Evolutionary conservation across 2,113 vertebrate genomes (phyloP).

Genomic region (Pomatostomus ruficeps): DNA sequence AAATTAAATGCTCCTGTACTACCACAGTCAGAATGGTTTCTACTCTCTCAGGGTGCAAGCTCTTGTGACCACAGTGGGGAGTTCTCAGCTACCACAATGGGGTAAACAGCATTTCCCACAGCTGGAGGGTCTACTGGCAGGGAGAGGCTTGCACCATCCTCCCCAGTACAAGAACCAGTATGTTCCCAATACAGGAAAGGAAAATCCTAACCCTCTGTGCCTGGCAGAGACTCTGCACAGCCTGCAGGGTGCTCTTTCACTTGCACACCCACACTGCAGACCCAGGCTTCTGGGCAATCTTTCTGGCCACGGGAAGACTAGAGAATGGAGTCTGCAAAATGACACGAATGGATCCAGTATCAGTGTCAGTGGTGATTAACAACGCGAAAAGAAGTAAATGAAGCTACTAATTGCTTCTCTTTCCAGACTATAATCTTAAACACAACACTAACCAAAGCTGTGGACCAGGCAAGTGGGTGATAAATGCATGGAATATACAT

Average conservation of each 20-base stretch:
- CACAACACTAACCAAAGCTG: not conserved
- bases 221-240: not conserved
- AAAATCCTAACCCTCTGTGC: not conserved
- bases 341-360: fast-evolving
- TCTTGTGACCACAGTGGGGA: not conserved
- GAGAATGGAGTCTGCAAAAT: not conserved
- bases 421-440: not conserved
- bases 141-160: fast-evolving
- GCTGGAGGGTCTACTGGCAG: not conserved
- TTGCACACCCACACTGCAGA: not conserved
- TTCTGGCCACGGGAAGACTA: not conserved
- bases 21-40: not conserved
- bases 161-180: not conserved
- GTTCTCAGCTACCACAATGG: not conserved
- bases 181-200: not conserved
- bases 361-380: not conserved
- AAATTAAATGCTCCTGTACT: not conserved
- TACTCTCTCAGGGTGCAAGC: not conserved
- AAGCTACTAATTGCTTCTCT: not conserved
- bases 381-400: not conserved
- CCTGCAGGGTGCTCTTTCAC: not conserved
- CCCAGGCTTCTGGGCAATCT: not conserved
- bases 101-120: not conserved
- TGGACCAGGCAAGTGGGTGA: not conserved
- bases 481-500: not conserved